A percentile compares a stretch with the other conserved stretches of the same genome.
These are phyloP conservation scores for Spilogale gracilis DNA, from an alignment of 2,113 vertebrate genomes.

Conservation along the genomic window DNA sequence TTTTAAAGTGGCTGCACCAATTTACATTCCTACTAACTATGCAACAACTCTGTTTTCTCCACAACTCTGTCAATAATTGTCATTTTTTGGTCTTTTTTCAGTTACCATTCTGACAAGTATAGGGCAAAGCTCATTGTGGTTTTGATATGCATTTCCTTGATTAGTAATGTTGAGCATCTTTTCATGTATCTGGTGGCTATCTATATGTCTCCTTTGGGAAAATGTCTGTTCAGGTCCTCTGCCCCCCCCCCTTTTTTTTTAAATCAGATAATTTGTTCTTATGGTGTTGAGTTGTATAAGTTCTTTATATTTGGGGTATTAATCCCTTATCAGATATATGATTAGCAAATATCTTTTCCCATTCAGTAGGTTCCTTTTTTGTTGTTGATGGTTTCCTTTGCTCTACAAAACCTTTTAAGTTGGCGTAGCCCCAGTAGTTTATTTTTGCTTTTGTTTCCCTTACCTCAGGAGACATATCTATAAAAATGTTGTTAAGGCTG, in stretches of 20 bases:
- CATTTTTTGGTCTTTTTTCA: not conserved
- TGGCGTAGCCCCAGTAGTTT: not conserved
- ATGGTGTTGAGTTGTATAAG: not conserved
- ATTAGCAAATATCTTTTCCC: not conserved
- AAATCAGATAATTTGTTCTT: not conserved
- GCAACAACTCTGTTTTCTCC: not conserved
- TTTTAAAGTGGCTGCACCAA: not conserved
- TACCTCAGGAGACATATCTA: not conserved
- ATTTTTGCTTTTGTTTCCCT: not conserved
- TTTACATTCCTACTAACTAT: not conserved
- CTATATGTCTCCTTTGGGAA: not conserved
- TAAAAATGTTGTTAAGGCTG: not conserved
- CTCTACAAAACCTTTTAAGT: not conserved
- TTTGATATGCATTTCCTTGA: not conserved
- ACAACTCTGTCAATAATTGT: not conserved
- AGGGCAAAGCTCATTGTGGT: not conserved
- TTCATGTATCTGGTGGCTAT: not conserved
- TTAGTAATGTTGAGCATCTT: not conserved
- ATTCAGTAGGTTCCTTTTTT: not conserved
- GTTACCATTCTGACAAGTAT: not conserved
- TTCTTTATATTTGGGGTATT: not conserved
- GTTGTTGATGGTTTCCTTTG: not conserved
- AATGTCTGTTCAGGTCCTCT: not conserved
- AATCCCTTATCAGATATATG: not conserved
- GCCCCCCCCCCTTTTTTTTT: not conserved